Percentiles rank a stretch among this genome's conserved stretches.
Conservation (phyloP, 2,888 invertebrate species). For the Chrysotoxum bicinctum region DNA sequence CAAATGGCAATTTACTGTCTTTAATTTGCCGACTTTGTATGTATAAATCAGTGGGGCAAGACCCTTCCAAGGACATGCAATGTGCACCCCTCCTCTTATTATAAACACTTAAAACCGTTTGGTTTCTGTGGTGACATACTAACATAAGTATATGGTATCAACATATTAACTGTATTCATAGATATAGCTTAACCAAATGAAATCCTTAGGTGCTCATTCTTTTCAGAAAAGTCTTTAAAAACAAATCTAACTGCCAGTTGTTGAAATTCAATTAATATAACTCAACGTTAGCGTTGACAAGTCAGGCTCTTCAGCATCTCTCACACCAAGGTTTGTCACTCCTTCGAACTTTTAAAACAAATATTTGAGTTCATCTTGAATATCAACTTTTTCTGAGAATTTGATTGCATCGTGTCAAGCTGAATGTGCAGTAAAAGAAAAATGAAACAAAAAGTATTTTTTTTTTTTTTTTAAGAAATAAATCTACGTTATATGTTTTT, state of each 20-base stretch:
- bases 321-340: not conserved
- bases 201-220: not conserved
- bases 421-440: not conserved
- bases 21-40: too few relatives aligned
- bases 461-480: not conserved
- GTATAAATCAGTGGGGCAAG: too few relatives aligned
- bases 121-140: too few relatives aligned
- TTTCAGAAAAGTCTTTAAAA: not conserved
- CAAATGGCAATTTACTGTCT: too few relatives aligned
- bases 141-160: too few relatives aligned
- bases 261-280: conserved; percentile 20
- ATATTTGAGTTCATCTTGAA: conserved; percentile 7
- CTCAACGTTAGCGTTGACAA: conserved; percentile 4
- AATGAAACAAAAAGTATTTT: conserved; percentile 2
- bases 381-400: conserved; percentile 4
- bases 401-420: conserved; percentile 30
- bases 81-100: too few relatives aligned
- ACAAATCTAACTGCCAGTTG: not conserved
- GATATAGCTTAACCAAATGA: not conserved
- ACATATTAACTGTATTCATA: too few relatives aligned
- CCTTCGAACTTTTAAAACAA: not conserved
- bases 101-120: too few relatives aligned
- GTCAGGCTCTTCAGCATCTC: not conserved
- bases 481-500: not conserved
- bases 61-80: too few relatives aligned